Conservation (phyloP, 2,113 vertebrate species). For the Corythornis madagascariensis region DNA sequence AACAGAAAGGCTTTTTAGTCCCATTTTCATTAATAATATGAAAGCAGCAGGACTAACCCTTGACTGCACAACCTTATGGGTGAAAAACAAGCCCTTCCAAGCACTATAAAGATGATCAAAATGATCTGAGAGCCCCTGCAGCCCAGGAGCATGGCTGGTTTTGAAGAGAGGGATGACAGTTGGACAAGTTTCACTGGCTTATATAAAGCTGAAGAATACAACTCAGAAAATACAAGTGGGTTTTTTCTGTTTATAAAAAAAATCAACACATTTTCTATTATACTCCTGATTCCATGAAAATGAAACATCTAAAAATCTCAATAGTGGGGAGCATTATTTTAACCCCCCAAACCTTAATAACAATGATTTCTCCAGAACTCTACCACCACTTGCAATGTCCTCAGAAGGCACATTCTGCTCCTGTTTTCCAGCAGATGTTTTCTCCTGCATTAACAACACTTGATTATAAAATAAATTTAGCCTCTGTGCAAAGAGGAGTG, state of each 20-base stretch:
- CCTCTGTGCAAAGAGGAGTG: constrained; percentile 1
- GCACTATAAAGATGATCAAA: no score
- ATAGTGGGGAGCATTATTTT: background rate
- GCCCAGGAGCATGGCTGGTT: no score
- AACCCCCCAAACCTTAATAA: background rate
- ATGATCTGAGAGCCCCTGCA: no score
- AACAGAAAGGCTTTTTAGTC: no score
- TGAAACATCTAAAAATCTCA: background rate
- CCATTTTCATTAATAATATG: no score
- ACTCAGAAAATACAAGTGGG: background rate
- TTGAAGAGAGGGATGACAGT: no score
- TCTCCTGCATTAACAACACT: constrained; percentile 22
- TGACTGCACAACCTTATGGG: no score
- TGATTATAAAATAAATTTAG: constrained; percentile 30
- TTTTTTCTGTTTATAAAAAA: background rate
- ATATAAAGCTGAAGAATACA: no score
- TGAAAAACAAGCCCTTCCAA: no score
- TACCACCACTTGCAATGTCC: background rate
- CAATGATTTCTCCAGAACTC: background rate
- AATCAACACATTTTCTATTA: background rate
- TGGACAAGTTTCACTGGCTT: no score
- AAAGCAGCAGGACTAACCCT: no score
- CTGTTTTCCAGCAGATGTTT: background rate
- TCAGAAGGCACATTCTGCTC: constrained; percentile 26
- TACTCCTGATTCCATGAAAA: background rate